phyloP scores from a whole-genome alignment of 2,113 vertebrate genomes.

The Labeo rohita region DNA sequence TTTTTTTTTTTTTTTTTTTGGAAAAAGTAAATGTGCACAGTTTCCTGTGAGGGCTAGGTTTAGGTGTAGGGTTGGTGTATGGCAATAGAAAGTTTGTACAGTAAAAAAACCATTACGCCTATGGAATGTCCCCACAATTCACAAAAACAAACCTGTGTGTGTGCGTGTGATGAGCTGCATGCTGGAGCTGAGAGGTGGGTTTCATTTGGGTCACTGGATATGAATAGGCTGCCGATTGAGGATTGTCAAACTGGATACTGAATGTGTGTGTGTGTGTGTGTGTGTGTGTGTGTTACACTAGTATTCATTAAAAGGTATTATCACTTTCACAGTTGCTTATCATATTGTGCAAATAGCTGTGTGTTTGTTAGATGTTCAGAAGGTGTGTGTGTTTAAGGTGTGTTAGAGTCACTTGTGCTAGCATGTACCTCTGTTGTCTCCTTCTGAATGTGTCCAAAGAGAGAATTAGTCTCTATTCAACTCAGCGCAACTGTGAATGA shows the following conservation, averaged over 20 bases:
- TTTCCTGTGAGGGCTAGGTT: no score
- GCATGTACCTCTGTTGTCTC: background rate
- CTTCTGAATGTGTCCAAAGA: background rate
- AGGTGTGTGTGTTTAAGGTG: conserved; percentile 10
- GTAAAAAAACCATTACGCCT: no score
- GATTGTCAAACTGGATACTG: conserved; percentile 31
- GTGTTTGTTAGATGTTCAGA: background rate
- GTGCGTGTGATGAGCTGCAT: conserved; percentile 13
- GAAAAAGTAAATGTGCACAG: no score
- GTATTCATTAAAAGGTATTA: conserved; percentile 12
- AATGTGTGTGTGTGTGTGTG: background rate
- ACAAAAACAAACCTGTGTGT: background rate
- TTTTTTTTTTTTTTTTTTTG: no score
- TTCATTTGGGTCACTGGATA: conserved; percentile 55
- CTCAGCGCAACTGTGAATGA: background rate
- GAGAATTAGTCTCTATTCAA: background rate
- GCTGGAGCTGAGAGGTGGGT: conserved; percentile 31
- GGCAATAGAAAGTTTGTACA: no score
- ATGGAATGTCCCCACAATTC: no score
- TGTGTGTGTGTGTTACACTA: conserved; percentile 11
- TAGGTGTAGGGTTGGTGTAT: no score
- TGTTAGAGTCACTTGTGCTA: conserved; percentile 2
- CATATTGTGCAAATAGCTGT: conserved; percentile 46
- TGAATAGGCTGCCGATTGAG: conserved; percentile 37
- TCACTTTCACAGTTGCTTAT: background rate